Evolutionary conservation across 2,113 vertebrate species (phyloP).

Genomic region (Carollia perspicillata): DNA sequence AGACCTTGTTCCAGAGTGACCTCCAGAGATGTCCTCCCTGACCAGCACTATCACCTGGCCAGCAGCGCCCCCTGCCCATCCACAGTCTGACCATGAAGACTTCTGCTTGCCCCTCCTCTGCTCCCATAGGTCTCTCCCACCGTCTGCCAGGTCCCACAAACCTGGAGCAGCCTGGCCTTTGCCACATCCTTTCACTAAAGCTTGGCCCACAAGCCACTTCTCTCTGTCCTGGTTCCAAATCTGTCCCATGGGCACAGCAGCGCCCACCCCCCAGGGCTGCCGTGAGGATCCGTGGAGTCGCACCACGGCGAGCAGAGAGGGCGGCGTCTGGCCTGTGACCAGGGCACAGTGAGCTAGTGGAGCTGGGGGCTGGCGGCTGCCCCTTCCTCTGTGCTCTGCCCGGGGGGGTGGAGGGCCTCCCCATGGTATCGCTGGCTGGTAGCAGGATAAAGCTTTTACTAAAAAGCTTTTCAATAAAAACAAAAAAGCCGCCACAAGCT

Average conservation of each 20-base stretch:
- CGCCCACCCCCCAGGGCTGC: not conserved
- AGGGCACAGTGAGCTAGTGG: not conserved
- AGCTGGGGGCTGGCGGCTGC: not conserved
- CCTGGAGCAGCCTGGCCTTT: not conserved
- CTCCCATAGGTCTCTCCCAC: not conserved
- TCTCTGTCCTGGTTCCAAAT: not conserved
- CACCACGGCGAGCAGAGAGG: not conserved
- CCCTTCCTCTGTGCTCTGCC: not conserved
- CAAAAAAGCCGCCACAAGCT: not conserved
- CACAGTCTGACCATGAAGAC: not conserved
- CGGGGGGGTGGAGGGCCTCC: too few relatives aligned
- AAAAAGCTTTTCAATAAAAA: not conserved
- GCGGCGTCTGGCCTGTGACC: accelerated
- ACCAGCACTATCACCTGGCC: not conserved
- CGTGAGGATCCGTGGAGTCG: not conserved
- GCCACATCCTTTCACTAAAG: not conserved
- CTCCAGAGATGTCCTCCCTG: not conserved
- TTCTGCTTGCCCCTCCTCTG: not conserved
- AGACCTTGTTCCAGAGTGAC: not conserved
- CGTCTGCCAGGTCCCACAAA: not conserved
- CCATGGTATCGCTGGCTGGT: not conserved
- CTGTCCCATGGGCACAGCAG: not conserved
- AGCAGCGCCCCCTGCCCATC: not conserved
- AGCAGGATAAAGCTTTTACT: not conserved
- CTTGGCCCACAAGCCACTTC: not conserved